Conservation (phyloP, 2,113 vertebrate genomes). For the Ranitomeya variabilis region DNA sequence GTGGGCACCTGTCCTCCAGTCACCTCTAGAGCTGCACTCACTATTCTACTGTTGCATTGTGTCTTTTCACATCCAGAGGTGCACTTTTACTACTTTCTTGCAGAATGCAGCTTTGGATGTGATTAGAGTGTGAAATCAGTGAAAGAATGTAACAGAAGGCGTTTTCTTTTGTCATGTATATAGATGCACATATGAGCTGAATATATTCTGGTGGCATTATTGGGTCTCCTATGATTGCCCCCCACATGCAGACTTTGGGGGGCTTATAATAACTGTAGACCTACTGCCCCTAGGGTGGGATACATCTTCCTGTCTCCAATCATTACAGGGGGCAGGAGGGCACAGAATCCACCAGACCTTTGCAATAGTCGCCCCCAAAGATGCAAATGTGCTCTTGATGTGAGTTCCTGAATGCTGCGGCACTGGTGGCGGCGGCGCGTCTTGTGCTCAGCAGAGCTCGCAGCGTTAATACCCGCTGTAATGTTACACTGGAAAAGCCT, state of each 20-base stretch:
- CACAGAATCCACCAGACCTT: not conserved
- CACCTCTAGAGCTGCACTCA: not conserved
- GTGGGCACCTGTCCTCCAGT: too few relatives aligned
- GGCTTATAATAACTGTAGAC: not conserved
- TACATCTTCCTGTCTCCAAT: too few relatives aligned
- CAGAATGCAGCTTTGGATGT: too few relatives aligned
- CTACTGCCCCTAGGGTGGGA: not conserved
- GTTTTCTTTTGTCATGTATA: too few relatives aligned
- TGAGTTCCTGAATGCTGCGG: not conserved
- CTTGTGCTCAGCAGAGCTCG: not conserved
- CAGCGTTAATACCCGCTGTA: slow-evolving; percentile 69
- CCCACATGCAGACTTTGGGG: not conserved
- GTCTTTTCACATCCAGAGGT: not conserved
- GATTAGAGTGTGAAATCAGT: too few relatives aligned
- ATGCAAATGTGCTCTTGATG: not conserved
- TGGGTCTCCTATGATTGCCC: not conserved
- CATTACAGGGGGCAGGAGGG: not conserved
- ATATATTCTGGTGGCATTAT: too few relatives aligned
- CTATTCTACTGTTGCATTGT: not conserved
- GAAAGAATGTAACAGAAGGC: too few relatives aligned
- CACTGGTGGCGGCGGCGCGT: not conserved
- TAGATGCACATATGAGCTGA: too few relatives aligned
- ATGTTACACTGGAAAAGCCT: slow-evolving; percentile 62
- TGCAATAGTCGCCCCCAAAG: not conserved
- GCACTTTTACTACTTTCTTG: not conserved